Evolutionary conservation across 2,113 vertebrate species (phyloP), one percentile per base, ranked within the genome.

Genomic region (Nannospalax galili): DNA sequence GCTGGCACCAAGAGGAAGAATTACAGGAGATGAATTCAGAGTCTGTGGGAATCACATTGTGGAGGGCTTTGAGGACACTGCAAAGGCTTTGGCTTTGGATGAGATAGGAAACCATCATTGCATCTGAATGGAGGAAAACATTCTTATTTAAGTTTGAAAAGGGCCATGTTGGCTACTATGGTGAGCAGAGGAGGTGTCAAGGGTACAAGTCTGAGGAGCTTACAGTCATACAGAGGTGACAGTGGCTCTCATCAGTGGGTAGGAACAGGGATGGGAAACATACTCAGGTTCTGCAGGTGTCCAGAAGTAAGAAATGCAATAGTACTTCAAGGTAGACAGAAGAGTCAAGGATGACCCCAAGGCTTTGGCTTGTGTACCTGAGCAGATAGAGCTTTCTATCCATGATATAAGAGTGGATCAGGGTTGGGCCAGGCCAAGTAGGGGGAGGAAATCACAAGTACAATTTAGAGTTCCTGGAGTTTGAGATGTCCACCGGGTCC

Each of bases 1-100:
- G 37, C 19, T 1, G 56, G 52, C 15, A 28, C 5, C 42, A 32
- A 24, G 40, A 88, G 5, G 77, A 5, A 69, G 56, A n/a, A 45
- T 2, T 7, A 2, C 2, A 67, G 73, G 17, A 26, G 28, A 2
- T 3, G 67, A 32, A 17, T 40, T 48, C 73, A 8, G 37, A n/a
- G n/a, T 32, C 30, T 15, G 4, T 28, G 74, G 17, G 42, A n/a
- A 12, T 7, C 4, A 0, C 28, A 60, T 5, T 5, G 6, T 4
- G 65, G 42, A 11, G 8, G 28, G 22, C 32, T 30, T 42, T 14
- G 62, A 35, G 22, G 35, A 37, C 7, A 28, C 7, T 4, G 40
- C 7, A 20, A 48, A 48, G 56, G 72, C 40, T 80, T 37, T 42
- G 32, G 11, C 42, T 72, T 37, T 45, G 32, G 72, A 9, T 16